Conservation (phyloP, 2,888 invertebrate genomes). For the Rhagophthalmus giganteus region DNA sequence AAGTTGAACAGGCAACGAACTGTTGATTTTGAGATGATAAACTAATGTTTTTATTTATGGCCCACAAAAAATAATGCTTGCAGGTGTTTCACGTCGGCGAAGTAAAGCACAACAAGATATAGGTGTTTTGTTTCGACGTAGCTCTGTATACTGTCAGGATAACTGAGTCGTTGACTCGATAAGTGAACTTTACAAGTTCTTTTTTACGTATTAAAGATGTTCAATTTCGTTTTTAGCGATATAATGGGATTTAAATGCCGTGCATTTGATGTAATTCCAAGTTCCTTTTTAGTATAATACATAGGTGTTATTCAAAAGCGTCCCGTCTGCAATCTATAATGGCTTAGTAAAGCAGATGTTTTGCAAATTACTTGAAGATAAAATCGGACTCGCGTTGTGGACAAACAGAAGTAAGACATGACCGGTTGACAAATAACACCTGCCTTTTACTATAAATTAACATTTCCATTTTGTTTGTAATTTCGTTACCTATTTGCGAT, state of each 20-base stretch:
- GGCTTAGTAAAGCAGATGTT: constrained; percentile 18
- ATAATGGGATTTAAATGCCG: too few relatives aligned
- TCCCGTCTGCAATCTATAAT: constrained; percentile 5
- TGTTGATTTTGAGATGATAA: too few relatives aligned
- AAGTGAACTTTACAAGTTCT: too few relatives aligned
- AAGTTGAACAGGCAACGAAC: too few relatives aligned
- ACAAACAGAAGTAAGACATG: constrained; percentile 25
- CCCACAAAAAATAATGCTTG: neutral
- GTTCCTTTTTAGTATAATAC: neutral
- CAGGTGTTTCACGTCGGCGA: constrained; percentile 12
- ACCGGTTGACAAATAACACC: constrained; percentile 23
- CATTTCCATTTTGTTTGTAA: constrained; percentile 9
- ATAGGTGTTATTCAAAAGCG: constrained; percentile 3
- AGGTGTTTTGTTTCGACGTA: too few relatives aligned
- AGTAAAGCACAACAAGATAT: too few relatives aligned
- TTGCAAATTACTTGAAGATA: constrained; percentile 26
- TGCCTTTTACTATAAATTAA: constrained; percentile 14
- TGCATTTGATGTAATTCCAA: too few relatives aligned
- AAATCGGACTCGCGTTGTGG: constrained; percentile 20
- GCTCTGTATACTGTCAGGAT: too few relatives aligned
- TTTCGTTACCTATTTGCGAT: neutral
- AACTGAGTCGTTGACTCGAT: too few relatives aligned
- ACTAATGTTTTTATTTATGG: too few relatives aligned
- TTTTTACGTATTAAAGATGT: neutral
- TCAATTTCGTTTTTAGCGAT: neutral